Base-by-base conservation (phyloP, 2,113 vertebrate species). In the Microcebus griseorufus region DNA sequence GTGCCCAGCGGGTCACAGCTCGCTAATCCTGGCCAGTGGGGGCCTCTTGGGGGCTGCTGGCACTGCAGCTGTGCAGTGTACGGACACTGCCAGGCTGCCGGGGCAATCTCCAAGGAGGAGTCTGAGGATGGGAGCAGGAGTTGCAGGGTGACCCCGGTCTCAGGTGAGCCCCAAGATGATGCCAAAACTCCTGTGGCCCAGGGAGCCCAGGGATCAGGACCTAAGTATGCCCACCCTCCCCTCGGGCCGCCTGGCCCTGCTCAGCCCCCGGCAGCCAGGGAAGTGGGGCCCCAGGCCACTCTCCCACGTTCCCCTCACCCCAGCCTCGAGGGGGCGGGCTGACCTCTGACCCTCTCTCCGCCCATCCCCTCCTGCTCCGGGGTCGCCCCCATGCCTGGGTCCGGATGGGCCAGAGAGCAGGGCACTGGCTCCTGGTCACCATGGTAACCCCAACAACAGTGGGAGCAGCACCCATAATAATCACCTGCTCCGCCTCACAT, bases 181-280 rank as follows among this genome's bases (percentile, higher is more conserved):
- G 39, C 34, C 82, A 78, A 25, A 20, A 81, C 67, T 58, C 29
- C n/a, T 3, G 0, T 7, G 42, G 67, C 53, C 45, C 32, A 8
- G n/a, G 29, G 42, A 27, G 65, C 37, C 45, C 58, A 32, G 27
- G 34, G 6, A 55, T 14, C 14, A 58, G 80, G 58, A 65, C 42
- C 10, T 4, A 70, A 39, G 51, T 5, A 3, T 9, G 12, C 1
- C 0, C 39, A 9, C 42, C 25, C 58, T 22, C n/a, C 9, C 1
- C 0, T 22, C 20, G 22, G 82, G 45, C 45, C 18, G 45, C 45
- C 18, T 48, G 39, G n/a, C 65, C 37, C 55, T 67, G 32, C 45
- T 18, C 14, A 34, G 4, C 75, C 17, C 25, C 89, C 4, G 3
- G 58, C 72, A 0, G 37, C n/a, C 62, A 92, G 55, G 60, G 60